Conservation (phyloP, 2,797 vertebrate genomes). For the Perodicticus potto region DNA sequence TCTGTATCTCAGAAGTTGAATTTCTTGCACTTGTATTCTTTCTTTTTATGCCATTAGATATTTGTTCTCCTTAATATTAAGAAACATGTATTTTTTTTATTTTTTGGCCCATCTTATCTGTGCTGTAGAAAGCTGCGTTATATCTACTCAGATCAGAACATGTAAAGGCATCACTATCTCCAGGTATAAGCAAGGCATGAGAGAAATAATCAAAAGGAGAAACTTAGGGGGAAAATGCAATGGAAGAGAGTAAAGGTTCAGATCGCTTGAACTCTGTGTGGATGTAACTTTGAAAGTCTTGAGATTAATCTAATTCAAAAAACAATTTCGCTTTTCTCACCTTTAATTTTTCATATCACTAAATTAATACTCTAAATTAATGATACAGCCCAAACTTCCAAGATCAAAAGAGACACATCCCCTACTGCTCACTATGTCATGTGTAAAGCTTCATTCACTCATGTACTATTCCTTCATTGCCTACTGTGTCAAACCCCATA, state of each 20-base stretch:
- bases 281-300: background rate
- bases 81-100: background rate
- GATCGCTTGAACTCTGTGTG: background rate
- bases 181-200: background rate
- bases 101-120: background rate
- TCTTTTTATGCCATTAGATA: background rate
- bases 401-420: background rate
- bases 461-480: background rate
- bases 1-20: background rate
- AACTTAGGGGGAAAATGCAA: background rate
- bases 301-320: conserved; percentile 8
- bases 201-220: background rate
- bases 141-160: background rate
- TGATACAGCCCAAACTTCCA: background rate
- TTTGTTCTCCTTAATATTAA: background rate
- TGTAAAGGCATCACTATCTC: background rate
- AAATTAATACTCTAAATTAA: background rate
- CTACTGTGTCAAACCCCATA: background rate
- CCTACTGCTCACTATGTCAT: background rate
- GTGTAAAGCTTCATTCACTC: background rate
- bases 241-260: background rate
- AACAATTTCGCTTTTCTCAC: background rate
- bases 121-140: background rate
- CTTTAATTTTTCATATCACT: background rate
- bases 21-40: background rate